These are phyloP conservation scores for Sebastes minor DNA, from an alignment of 2,797 vertebrate genomes.

Conservation along the genomic window DNA sequence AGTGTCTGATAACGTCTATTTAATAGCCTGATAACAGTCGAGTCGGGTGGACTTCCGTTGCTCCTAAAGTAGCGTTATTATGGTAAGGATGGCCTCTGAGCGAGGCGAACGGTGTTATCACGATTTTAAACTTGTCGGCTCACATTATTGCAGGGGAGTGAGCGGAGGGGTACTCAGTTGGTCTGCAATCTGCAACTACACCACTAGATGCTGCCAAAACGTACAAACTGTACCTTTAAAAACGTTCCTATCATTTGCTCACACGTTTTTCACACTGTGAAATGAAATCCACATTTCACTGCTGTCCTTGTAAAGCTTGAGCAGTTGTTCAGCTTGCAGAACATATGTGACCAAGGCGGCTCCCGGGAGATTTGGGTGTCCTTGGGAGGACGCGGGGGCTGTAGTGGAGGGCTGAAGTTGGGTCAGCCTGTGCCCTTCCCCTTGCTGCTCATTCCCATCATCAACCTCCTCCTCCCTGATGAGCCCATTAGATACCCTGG, in stretches of 20 bases:
- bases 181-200: background rate
- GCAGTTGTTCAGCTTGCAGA: background rate
- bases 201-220: background rate
- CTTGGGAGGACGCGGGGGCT: slow-evolving; percentile 26
- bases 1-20: too few relatives aligned
- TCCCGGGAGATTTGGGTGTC: slow-evolving; percentile 41
- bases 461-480: slow-evolving; percentile 72
- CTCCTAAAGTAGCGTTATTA: background rate
- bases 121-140: background rate
- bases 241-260: background rate
- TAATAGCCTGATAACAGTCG: background rate
- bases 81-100: background rate
- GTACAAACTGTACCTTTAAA: background rate
- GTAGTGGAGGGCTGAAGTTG: slow-evolving; percentile 17
- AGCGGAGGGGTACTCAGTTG: background rate
- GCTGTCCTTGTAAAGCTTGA: background rate
- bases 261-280: background rate
- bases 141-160: background rate
- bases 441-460: slow-evolving; percentile 50
- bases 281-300: slow-evolving; percentile 1
- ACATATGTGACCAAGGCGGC: slow-evolving; percentile 15
- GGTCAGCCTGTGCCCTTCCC: slow-evolving; percentile 48
- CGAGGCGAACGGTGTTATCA: background rate
- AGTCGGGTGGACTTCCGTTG: background rate
- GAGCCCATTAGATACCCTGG: slow-evolving; percentile 79